A percentile compares a stretch with the other conserved stretches of the same genome.
These are phyloP conservation scores for Irena cyanogastra DNA, from an alignment of 2,113 vertebrate genomes.

Conservation along the genomic window DNA sequence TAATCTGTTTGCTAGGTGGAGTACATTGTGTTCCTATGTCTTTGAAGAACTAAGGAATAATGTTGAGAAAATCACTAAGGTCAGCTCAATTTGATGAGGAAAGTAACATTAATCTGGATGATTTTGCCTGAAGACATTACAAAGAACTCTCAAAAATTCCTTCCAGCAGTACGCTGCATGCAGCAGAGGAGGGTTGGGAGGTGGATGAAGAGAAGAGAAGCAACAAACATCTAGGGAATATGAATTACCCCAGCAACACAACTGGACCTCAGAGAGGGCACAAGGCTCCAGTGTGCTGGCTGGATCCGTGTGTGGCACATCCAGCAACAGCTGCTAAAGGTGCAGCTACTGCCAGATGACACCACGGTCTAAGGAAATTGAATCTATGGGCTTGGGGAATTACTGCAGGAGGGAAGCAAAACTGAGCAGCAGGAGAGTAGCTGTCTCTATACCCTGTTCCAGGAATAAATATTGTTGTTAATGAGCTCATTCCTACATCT, in stretches of 20 bases:
- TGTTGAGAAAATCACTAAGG: neutral
- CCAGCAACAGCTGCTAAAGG: slow-evolving; percentile 39
- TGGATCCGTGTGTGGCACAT: neutral
- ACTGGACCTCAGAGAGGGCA: neutral
- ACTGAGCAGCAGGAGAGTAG: slow-evolving; percentile 37
- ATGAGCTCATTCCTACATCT: slow-evolving; percentile 51
- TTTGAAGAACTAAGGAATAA: neutral
- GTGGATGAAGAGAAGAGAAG: neutral
- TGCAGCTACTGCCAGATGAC: slow-evolving; percentile 23
- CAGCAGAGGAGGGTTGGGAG: neutral
- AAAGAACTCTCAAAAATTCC: neutral
- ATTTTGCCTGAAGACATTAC: neutral
- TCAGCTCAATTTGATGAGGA: neutral
- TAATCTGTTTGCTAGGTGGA: neutral
- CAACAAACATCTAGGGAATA: neutral
- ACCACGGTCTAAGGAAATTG: neutral
- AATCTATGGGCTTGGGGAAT: neutral
- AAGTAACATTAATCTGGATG: neutral
- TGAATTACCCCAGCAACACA: neutral
- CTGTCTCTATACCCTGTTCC: slow-evolving; percentile 8
- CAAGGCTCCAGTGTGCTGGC: neutral
- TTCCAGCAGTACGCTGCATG: neutral
- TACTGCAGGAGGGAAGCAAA: slow-evolving; percentile 47
- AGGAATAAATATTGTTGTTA: slow-evolving; percentile 63
- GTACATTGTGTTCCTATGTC: neutral